Conservation (phyloP, 2,888 invertebrate species). For the Elegia similella region DNA sequence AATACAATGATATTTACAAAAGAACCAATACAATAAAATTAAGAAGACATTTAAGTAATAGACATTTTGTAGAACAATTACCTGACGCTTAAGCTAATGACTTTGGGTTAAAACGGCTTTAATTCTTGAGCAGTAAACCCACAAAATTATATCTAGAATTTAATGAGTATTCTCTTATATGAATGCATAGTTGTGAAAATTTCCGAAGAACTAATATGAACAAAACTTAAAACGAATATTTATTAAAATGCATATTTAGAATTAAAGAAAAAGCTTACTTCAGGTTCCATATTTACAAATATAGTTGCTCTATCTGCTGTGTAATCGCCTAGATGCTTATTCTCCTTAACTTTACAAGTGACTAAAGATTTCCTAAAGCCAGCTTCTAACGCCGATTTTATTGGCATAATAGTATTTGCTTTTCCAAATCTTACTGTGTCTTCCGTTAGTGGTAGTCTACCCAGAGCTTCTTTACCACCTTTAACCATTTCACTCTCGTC, state of each 20-base stretch:
- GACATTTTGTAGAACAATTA: no score
- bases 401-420: conserved; percentile 48
- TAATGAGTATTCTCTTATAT: no score
- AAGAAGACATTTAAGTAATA: no score
- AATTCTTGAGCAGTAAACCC: no score
- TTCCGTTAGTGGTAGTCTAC: conserved; percentile 86
- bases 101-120: no score
- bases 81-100: no score
- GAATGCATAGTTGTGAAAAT: no score
- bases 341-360: conserved; percentile 76
- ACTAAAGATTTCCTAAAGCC: conserved; percentile 67
- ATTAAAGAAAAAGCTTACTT: conserved; percentile 52
- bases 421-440: conserved; percentile 88
- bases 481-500: conserved; percentile 92
- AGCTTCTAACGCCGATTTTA: conserved; percentile 54
- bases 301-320: conserved; percentile 80
- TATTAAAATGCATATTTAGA: no score
- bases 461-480: conserved; percentile 89
- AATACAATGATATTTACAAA: neutral
- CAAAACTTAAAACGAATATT: no score
- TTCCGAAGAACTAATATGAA: no score
- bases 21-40: no score
- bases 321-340: conserved; percentile 82
- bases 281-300: conserved; percentile 80
- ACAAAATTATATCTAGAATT: no score